Conservation (phyloP, 2,888 invertebrate species). For the Mantis religiosa region DNA sequence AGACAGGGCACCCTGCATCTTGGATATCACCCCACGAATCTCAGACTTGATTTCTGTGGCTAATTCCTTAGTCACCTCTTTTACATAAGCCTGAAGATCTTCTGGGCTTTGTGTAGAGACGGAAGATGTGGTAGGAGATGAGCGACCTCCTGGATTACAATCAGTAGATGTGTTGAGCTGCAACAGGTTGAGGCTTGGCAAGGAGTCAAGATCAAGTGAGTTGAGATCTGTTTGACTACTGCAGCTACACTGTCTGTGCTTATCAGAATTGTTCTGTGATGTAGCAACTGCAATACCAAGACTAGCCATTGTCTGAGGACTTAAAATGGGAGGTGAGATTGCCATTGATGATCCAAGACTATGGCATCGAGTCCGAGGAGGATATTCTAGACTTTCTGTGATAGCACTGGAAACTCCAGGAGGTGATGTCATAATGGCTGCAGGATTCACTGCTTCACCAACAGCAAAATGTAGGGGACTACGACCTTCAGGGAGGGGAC, state of each 20-base stretch:
- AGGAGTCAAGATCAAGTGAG: slow-evolving; percentile 53
- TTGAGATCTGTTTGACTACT: slow-evolving; percentile 70
- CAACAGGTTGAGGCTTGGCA: slow-evolving; percentile 44
- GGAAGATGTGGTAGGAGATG: neutral
- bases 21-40: slow-evolving; percentile 73
- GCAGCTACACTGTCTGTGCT: slow-evolving; percentile 55
- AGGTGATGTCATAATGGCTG: neutral
- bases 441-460: slow-evolving; percentile 58
- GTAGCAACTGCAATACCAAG: slow-evolving; percentile 53
- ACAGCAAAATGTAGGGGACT: slow-evolving; percentile 62
- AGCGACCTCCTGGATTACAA: slow-evolving; percentile 52
- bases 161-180: slow-evolving; percentile 48
- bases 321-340: slow-evolving; percentile 51
- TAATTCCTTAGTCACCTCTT: slow-evolving; percentile 72
- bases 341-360: slow-evolving; percentile 56
- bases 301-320: slow-evolving; percentile 60
- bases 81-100: slow-evolving; percentile 69
- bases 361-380: slow-evolving; percentile 56
- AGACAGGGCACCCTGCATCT: slow-evolving; percentile 73
- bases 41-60: slow-evolving; percentile 79
- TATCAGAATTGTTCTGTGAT: slow-evolving; percentile 27
- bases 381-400: neutral
- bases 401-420: neutral
- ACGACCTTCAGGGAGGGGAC: slow-evolving; percentile 29
- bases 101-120: slow-evolving; percentile 41